Evolutionary conservation across 2,888 invertebrate species (phyloP).

Genomic region (Euplagia quadripunctaria): DNA sequence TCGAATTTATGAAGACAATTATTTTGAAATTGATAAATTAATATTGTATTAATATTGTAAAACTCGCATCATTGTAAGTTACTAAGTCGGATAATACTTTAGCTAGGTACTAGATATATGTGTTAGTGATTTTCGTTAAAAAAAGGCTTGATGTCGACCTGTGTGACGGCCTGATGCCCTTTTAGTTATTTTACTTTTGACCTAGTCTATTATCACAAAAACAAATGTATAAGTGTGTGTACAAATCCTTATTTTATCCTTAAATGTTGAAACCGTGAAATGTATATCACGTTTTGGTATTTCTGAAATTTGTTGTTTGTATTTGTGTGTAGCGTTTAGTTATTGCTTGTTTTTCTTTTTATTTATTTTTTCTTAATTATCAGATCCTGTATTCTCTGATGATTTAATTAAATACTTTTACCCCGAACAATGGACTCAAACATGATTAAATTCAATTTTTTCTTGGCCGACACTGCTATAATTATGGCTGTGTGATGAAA

Average conservation of each 20-base stretch:
- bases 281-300: background rate
- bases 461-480: too few species aligned
- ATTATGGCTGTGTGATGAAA: too few species aligned
- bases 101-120: too few species aligned
- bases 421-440: conserved; percentile 8
- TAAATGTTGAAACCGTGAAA: background rate
- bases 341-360: conserved; percentile 9
- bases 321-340: conserved; percentile 14
- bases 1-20: conserved; percentile 19
- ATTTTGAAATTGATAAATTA: conserved; percentile 10
- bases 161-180: background rate
- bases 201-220: background rate
- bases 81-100: background rate
- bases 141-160: background rate
- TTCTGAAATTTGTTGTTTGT: background rate
- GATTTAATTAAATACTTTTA: conserved; percentile 4
- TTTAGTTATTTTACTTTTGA: background rate
- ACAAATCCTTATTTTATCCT: background rate
- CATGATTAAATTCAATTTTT: background rate
- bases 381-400: conserved; percentile 25
- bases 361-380: conserved; percentile 2
- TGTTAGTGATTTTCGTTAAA: too few species aligned
- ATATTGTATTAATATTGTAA: conserved; percentile 6
- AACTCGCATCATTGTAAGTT: background rate
- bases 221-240: background rate